A percentile compares a stretch with the other conserved stretches of the same genome.
These are phyloP conservation scores for Drusus annulatus DNA, from an alignment of 1,140 invertebrate genomes.

Conservation along the genomic window DNA sequence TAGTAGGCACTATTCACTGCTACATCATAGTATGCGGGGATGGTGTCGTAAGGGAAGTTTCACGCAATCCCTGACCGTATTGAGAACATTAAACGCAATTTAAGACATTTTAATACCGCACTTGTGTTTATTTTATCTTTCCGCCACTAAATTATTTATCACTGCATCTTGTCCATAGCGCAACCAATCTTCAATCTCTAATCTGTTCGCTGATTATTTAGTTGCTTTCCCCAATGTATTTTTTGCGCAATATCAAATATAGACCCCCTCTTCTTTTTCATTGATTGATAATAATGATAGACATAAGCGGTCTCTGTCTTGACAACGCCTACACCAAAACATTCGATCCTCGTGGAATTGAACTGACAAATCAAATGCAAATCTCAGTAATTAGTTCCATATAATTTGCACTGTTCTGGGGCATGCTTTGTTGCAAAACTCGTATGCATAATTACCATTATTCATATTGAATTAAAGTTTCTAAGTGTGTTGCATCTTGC, in stretches of 20 bases:
- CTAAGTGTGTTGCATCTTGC: conserved; percentile 6
- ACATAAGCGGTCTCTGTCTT: too few relatives aligned
- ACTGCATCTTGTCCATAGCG: too few relatives aligned
- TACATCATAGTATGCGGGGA: not conserved
- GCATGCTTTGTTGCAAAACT: not conserved
- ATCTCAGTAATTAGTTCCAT: too few relatives aligned
- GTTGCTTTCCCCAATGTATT: too few relatives aligned
- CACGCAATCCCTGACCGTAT: not conserved
- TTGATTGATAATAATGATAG: not conserved
- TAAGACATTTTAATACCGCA: not conserved
- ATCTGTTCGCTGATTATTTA: too few relatives aligned
- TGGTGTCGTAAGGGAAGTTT: not conserved
- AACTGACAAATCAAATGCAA: too few relatives aligned
- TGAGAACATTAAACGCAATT: not conserved
- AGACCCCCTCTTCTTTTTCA: not conserved
- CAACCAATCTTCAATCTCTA: too few relatives aligned
- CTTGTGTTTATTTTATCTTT: too few relatives aligned
- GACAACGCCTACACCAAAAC: too few relatives aligned
- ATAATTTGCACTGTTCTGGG: not conserved
- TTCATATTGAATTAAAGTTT: conserved; percentile 9
- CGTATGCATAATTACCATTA: conserved; percentile 1
- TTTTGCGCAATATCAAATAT: too few relatives aligned
- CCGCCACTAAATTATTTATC: too few relatives aligned
- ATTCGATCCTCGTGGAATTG: too few relatives aligned
- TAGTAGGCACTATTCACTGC: not conserved